A percentile compares a stretch with the other conserved stretches of the same genome.
Conservation (phyloP, 1,140 invertebrate species). For the Drosophila ficusphila region DNA sequence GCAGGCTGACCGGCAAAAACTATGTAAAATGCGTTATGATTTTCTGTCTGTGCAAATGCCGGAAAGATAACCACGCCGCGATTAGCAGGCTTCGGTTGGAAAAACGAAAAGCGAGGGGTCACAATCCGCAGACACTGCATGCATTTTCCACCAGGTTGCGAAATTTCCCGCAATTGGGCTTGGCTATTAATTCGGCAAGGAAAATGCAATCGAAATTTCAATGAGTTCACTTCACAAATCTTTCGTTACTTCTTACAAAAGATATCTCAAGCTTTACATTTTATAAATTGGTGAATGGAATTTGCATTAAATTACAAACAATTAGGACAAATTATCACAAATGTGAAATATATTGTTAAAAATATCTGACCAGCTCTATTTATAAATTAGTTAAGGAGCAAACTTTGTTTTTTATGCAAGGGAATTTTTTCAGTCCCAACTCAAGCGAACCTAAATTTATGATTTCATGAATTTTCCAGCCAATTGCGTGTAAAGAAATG, state of each 20-base stretch:
- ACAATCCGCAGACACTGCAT: conserved; percentile 1
- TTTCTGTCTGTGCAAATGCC: conserved; percentile 61
- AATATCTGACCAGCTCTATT: background rate
- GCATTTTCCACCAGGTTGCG: conserved; percentile 28
- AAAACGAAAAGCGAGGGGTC: conserved; percentile 37
- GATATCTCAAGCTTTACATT: too few species aligned
- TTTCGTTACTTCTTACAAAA: too few species aligned
- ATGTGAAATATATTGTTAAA: background rate
- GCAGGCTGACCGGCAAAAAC: conserved; percentile 24
- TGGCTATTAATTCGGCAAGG: background rate
- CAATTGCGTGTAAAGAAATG: too few species aligned
- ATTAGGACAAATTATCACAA: too few species aligned
- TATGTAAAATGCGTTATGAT: conserved; percentile 74
- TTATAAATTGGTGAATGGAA: too few species aligned
- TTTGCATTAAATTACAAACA: too few species aligned
- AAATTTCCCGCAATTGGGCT: conserved; percentile 16
- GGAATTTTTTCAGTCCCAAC: too few species aligned
- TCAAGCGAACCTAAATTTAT: too few species aligned
- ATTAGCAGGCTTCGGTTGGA: conserved; percentile 36
- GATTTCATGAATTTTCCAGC: too few species aligned
- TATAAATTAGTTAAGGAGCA: background rate
- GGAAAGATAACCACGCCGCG: conserved; percentile 68
- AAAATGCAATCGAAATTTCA: conserved; percentile 8
- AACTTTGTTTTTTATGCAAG: too few species aligned
- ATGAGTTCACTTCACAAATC: background rate